Conservation (phyloP, 2,888 invertebrate genomes). For the Dicycla oo region DNA sequence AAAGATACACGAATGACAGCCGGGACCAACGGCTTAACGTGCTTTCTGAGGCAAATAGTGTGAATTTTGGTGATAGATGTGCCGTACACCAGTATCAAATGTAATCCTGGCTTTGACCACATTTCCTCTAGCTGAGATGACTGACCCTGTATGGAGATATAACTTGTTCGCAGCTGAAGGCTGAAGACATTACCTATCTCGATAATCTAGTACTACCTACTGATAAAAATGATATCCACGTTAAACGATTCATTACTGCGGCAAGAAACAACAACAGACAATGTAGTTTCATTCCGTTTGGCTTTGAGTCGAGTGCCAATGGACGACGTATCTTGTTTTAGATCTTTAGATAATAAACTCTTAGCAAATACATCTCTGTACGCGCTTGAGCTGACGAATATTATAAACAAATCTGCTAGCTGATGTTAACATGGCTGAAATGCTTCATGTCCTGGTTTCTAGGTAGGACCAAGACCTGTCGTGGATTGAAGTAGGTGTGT, state of each 20-base stretch:
- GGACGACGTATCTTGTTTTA: conserved; percentile 20
- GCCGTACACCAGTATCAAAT: too few species aligned
- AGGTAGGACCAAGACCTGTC: not conserved
- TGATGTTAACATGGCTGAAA: not conserved
- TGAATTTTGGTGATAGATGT: too few species aligned
- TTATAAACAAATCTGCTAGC: not conserved
- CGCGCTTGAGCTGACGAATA: not conserved
- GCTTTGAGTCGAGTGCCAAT: conserved; percentile 12
- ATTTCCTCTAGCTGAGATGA: too few species aligned
- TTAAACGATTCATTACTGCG: conserved; percentile 17
- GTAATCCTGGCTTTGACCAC: too few species aligned
- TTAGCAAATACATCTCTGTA: conserved; percentile 7
- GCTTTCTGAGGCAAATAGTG: too few species aligned
- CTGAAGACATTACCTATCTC: not conserved
- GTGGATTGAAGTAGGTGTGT: not conserved
- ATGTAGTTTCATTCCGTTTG: conserved; percentile 3
- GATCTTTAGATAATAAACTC: conserved; percentile 31
- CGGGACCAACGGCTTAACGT: too few species aligned
- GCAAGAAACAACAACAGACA: conserved; percentile 7
- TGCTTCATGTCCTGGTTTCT: not conserved
- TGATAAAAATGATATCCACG: conserved; percentile 24
- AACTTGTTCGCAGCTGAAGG: not conserved
- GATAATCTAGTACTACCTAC: not conserved
- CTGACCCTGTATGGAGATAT: not conserved
- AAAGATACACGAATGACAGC: too few species aligned